Conservation (phyloP, 2,797 vertebrate genomes). For the Macropus fuliginosus region DNA sequence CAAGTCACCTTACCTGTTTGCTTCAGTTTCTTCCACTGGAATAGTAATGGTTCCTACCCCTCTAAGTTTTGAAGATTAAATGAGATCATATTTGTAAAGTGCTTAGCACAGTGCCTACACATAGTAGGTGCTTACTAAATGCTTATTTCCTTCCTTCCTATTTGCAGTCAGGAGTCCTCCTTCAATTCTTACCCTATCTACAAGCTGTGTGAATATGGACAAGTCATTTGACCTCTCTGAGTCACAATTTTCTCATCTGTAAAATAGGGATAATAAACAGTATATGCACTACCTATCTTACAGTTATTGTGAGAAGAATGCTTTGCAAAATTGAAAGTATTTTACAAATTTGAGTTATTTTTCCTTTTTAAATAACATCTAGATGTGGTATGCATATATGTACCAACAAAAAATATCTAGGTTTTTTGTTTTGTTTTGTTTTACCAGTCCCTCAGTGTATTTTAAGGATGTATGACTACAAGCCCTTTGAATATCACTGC, state of each 20-base stretch:
- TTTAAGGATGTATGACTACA: neutral
- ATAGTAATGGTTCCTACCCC: neutral
- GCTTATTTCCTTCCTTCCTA: neutral
- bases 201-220: neutral
- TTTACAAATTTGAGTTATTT: neutral
- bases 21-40: neutral
- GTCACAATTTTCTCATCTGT: neutral
- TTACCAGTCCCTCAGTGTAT: neutral
- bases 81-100: neutral
- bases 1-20: neutral
- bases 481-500: neutral
- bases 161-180: neutral
- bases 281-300: neutral
- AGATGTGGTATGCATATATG: neutral
- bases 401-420: neutral
- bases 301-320: neutral
- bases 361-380: neutral
- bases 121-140: too few species aligned
- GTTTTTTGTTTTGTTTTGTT: neutral
- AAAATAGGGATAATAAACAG: neutral
- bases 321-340: neutral
- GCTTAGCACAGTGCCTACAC: neutral
- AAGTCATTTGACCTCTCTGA: neutral
- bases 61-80: neutral
- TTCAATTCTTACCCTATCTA: neutral